Conservation (phyloP, 2,113 vertebrate genomes). For the Leptosomus discolor region DNA sequence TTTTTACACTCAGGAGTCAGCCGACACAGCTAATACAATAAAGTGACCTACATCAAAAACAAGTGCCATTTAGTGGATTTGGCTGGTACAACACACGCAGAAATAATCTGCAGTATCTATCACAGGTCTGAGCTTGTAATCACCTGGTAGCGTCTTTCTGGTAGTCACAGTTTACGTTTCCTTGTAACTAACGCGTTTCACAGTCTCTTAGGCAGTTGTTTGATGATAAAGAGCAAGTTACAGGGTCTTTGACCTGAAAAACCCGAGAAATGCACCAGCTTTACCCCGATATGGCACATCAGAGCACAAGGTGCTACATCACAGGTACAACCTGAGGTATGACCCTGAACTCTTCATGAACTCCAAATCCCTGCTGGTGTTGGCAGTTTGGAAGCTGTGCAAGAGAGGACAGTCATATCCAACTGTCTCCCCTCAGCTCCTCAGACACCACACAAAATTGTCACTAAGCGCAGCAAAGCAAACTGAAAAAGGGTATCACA, state of each 20-base stretch:
- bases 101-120: not conserved
- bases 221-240: not conserved
- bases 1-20: not conserved
- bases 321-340: not conserved
- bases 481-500: not conserved
- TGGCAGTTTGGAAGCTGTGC: not conserved
- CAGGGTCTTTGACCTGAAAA: not conserved
- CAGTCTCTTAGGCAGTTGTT: not conserved
- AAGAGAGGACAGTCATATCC: not conserved
- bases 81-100: not conserved
- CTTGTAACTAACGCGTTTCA: not conserved
- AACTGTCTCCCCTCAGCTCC: not conserved
- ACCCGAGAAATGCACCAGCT: not conserved
- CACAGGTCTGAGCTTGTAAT: not conserved
- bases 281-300: not conserved
- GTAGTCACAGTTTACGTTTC: not conserved
- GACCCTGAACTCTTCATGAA: not conserved
- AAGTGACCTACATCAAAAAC: not conserved
- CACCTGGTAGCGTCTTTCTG: not conserved
- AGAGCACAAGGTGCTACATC: not conserved
- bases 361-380: not conserved
- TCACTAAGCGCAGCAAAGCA: not conserved
- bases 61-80: not conserved
- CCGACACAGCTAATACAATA: not conserved
- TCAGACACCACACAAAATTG: not conserved